Percentiles rank a stretch among this genome's conserved stretches.
These are phyloP conservation scores for Isichthys henryi DNA, from an alignment of 2,113 vertebrate genomes.

Conservation along the genomic window DNA sequence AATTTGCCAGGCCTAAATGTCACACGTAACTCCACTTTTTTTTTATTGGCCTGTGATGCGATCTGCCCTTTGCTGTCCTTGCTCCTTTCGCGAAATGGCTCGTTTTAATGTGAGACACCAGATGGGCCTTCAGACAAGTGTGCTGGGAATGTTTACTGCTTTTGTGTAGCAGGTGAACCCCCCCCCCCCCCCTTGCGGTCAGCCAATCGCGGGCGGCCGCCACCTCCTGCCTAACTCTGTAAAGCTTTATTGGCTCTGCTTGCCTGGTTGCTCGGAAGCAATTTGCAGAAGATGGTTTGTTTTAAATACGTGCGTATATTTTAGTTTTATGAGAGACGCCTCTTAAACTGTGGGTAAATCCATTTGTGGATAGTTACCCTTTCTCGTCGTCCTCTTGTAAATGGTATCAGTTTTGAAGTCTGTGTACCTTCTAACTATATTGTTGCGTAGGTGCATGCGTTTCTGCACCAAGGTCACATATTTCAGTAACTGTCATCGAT, in stretches of 20 bases:
- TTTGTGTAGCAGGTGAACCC: conserved; percentile 64
- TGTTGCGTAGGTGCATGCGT: not conserved
- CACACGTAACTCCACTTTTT: conserved; percentile 40
- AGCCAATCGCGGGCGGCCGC: conserved; percentile 36
- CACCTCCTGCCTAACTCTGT: conserved; percentile 49
- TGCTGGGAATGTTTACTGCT: conserved; percentile 62
- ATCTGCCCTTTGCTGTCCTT: conserved; percentile 60
- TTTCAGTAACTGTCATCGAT: not conserved
- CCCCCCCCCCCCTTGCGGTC: conserved; percentile 28
- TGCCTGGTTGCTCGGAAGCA: not conserved
- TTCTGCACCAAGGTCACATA: not conserved
- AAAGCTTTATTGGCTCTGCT: conserved; percentile 57
- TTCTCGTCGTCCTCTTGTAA: not conserved
- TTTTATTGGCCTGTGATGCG: conserved; percentile 62
- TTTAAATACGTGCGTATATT: not conserved
- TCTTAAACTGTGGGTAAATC: not conserved
- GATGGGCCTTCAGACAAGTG: conserved; percentile 62
- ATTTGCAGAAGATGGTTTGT: not conserved
- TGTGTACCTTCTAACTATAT: not conserved
- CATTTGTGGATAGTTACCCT: not conserved
- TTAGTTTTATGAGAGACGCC: not conserved
- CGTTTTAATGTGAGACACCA: conserved; percentile 66
- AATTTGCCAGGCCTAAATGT: not conserved
- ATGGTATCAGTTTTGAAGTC: not conserved
- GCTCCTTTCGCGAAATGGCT: conserved; percentile 63